Percentiles rank a stretch among this genome's conserved stretches.
Evolutionary conservation across 2,888 invertebrate genomes (phyloP).

Genomic region (Sphinx pinastri): DNA sequence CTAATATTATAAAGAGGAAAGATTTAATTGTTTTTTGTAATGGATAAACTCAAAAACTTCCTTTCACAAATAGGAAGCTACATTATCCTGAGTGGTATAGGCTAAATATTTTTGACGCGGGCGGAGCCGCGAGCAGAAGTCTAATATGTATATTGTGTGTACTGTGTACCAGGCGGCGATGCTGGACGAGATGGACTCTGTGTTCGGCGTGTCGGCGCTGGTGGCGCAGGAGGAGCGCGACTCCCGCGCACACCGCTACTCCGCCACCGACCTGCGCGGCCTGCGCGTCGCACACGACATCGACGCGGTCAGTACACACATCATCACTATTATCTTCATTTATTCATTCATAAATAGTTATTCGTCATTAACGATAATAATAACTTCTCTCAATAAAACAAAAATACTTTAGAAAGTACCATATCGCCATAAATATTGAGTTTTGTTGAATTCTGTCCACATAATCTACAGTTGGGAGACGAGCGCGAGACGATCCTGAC

Average conservation of each 20-base stretch:
- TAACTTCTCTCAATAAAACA: too few species aligned
- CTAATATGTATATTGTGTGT: not conserved
- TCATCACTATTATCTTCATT: not conserved
- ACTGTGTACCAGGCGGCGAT: constrained; percentile 89
- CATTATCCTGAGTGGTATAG: too few species aligned
- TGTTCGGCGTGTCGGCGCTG: constrained; percentile 94
- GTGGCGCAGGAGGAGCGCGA: constrained; percentile 89
- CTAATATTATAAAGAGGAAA: too few species aligned
- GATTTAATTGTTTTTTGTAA: too few species aligned
- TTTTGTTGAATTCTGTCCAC: not conserved
- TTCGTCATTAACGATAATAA: too few species aligned
- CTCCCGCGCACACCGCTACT: constrained; percentile 86
- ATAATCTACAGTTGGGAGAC: constrained; percentile 82
- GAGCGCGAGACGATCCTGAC: constrained; percentile 95
- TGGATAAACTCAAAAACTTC: too few species aligned
- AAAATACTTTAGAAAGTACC: too few species aligned
- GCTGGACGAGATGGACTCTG: constrained; percentile 97
- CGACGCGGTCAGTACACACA: constrained; percentile 65
- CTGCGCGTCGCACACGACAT: constrained; percentile 88
- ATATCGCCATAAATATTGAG: not conserved
- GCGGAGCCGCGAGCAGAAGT: too few species aligned
- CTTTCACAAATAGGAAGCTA: too few species aligned
- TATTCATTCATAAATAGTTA: not conserved
- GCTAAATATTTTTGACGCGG: too few species aligned
- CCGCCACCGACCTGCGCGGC: constrained; percentile 91